Percentiles rank a stretch among this genome's conserved stretches.
Conservation (phyloP, 2,113 vertebrate species). For the Picathartes gymnocephalus region DNA sequence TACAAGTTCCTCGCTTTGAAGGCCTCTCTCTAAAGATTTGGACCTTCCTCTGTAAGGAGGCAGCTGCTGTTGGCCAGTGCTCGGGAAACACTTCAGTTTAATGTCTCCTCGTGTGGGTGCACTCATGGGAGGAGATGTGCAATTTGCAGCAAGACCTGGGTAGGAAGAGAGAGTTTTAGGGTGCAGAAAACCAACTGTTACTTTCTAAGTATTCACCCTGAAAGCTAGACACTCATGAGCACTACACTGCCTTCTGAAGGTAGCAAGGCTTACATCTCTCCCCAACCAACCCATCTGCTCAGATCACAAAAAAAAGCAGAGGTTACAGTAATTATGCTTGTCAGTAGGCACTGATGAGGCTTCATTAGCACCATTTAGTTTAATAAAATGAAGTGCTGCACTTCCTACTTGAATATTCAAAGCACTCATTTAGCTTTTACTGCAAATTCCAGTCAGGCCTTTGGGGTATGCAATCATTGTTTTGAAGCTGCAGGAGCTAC, state of each 20-base stretch:
- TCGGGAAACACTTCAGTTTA: neutral
- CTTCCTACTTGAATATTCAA: neutral
- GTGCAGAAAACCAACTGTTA: neutral
- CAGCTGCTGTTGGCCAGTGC: neutral
- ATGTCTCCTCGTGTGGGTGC: neutral
- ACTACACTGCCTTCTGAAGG: neutral
- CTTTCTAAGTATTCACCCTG: neutral
- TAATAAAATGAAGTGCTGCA: neutral
- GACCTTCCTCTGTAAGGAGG: constrained; percentile 4
- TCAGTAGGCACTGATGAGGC: neutral
- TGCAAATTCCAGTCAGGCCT: neutral
- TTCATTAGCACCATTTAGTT: constrained; percentile 11
- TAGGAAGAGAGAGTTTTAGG: neutral
- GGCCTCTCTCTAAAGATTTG: neutral
- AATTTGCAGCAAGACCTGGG: neutral
- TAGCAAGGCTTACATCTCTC: neutral
- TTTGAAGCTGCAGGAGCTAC: constrained; percentile 8
- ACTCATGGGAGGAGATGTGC: neutral
- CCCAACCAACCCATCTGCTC: neutral
- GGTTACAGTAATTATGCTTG: neutral
- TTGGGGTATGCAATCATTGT: neutral
- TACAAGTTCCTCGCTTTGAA: constrained; percentile 17
- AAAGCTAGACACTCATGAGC: neutral
- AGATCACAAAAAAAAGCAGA: neutral
- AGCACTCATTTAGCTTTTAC: neutral